Conservation (phyloP, 2,888 invertebrate genomes). For the Clanis bilineata region DNA sequence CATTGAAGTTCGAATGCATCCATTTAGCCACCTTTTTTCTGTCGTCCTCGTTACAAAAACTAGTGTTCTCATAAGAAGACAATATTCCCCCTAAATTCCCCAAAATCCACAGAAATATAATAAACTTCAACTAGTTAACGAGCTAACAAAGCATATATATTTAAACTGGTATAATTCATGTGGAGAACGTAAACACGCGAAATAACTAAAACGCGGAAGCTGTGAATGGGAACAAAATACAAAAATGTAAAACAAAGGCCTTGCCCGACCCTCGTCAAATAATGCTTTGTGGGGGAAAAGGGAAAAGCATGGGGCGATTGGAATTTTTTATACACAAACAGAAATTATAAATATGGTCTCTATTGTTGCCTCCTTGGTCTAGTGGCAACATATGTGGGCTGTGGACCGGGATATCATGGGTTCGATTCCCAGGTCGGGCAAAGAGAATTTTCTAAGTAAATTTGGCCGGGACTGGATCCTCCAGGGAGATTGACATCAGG, state of each 20-base stretch:
- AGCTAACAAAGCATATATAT: not conserved
- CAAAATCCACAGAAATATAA: not conserved
- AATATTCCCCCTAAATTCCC: not conserved
- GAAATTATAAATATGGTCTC: too few species aligned
- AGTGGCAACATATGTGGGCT: too few species aligned
- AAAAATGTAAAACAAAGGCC: conserved; percentile 16
- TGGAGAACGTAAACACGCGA: not conserved
- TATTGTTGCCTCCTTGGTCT: too few species aligned
- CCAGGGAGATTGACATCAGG: too few species aligned
- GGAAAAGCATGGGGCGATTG: not conserved
- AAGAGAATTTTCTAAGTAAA: too few species aligned
- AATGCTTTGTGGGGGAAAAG: not conserved
- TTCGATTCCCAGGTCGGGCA: too few species aligned
- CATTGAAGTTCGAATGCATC: too few species aligned
- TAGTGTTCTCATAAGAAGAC: too few species aligned
- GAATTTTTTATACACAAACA: not conserved
- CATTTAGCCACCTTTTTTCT: too few species aligned
- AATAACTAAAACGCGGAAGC: conserved; percentile 15
- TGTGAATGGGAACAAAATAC: conserved; percentile 12
- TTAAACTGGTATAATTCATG: not conserved
- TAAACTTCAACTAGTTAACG: not conserved
- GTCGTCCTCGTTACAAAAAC: too few species aligned
- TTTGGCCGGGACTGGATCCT: too few species aligned
- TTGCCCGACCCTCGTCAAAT: conserved; percentile 12
- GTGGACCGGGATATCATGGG: too few species aligned